Conservation (phyloP, 2,797 vertebrate species). For the Cygnus olor region DNA sequence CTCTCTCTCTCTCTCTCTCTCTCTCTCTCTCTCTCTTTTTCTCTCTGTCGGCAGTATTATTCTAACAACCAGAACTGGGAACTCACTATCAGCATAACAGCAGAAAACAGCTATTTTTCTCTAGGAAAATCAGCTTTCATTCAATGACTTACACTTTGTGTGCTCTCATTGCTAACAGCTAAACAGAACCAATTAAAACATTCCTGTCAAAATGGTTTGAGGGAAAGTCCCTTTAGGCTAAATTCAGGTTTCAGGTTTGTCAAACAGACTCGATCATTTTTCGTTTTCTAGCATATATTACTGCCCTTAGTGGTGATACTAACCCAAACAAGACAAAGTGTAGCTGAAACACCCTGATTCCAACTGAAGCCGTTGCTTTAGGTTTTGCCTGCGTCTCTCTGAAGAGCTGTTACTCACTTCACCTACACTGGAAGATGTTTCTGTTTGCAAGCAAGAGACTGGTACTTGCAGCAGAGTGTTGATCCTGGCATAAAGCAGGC, state of each 20-base stretch:
- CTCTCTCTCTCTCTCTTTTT: constrained; percentile 10
- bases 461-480: accelerated
- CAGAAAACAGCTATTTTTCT: not conserved
- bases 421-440: not conserved
- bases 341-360: not conserved
- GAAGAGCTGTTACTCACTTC: not conserved
- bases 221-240: not conserved
- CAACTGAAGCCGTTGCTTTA: not conserved
- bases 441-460: not conserved
- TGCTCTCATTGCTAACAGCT: not conserved
- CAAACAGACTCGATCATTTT: not conserved
- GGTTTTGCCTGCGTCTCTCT: not conserved
- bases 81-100: not conserved
- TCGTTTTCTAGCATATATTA: not conserved
- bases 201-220: not conserved
- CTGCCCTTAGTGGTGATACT: not conserved
- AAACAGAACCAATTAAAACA: not conserved
- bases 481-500: not conserved
- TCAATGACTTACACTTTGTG: not conserved
- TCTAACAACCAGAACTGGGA: constrained; percentile 18
- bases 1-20: no score
- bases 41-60: not conserved
- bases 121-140: not conserved
- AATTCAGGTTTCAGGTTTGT: not conserved
- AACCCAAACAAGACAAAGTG: not conserved